A percentile compares a stretch with the other conserved stretches of the same genome.
Evolutionary conservation across 1,140 invertebrate genomes (phyloP).

Genomic region (Leptonema lineaticorne): DNA sequence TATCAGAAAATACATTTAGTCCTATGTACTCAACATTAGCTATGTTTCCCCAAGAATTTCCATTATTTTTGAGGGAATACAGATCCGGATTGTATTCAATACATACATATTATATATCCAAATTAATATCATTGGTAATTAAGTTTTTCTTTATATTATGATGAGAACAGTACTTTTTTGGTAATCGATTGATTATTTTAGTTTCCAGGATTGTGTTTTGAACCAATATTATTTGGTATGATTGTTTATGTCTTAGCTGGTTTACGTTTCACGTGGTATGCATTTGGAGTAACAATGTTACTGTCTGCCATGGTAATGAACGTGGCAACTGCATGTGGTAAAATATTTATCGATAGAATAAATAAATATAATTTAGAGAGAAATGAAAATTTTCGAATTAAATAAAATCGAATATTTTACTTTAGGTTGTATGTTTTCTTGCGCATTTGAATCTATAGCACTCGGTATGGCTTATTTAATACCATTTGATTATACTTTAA

Average conservation of each 20-base stretch:
- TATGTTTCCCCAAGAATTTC: conserved; percentile 75
- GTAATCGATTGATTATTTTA: conserved; percentile 44
- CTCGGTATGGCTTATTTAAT: conserved; percentile 81
- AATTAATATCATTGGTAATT: conserved; percentile 73
- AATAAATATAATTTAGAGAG: not conserved
- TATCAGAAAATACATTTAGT: conserved; percentile 83
- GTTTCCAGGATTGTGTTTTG: conserved; percentile 76
- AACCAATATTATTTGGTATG: conserved; percentile 73
- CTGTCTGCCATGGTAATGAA: conserved; percentile 74
- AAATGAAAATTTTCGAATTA: conserved; percentile 20
- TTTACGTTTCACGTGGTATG: conserved; percentile 63
- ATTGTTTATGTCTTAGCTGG: conserved; percentile 80
- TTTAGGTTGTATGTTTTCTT: conserved; percentile 82
- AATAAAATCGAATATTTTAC: conserved; percentile 9
- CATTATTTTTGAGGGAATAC: conserved; percentile 76
- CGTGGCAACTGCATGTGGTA: conserved; percentile 81
- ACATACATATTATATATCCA: conserved; percentile 72
- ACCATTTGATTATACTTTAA: conserved; percentile 83
- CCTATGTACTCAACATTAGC: conserved; percentile 83
- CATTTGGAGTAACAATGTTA: conserved; percentile 68
- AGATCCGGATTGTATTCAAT: conserved; percentile 74
- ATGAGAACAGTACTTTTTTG: not conserved
- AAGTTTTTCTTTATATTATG: not conserved
- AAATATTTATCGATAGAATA: conserved; percentile 18
- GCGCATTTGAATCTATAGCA: conserved; percentile 76